A percentile compares a stretch with the other conserved stretches of the same genome.
Conservation (phyloP, 2,888 invertebrate genomes). For the Yponomeuta plumbellus region DNA sequence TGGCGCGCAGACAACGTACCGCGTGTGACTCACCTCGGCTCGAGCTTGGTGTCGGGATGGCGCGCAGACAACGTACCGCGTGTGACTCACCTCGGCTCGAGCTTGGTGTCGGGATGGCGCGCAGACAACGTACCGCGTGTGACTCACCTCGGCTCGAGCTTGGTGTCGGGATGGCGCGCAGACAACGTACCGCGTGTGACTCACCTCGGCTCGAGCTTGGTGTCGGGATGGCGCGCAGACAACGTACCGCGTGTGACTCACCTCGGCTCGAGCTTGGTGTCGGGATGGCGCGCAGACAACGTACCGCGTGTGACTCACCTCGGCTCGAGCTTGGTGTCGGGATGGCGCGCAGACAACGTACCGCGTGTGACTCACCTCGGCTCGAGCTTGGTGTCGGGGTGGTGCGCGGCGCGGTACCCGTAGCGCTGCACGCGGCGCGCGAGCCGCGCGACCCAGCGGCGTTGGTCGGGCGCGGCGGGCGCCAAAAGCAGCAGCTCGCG, state of each 20-base stretch:
- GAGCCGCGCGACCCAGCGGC: constrained; percentile 93
- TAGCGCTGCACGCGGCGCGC: constrained; percentile 95
- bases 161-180: not conserved
- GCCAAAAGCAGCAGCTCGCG: constrained; percentile 96
- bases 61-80: too few species aligned
- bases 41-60: not conserved
- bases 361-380: too few species aligned
- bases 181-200: too few species aligned
- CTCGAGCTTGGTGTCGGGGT: constrained; percentile 54
- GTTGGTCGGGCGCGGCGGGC: constrained; percentile 89
- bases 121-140: too few species aligned
- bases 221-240: too few species aligned
- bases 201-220: too few species aligned
- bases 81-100: not conserved
- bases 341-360: too few species aligned
- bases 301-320: too few species aligned
- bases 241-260: too few species aligned
- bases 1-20: too few species aligned
- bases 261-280: constrained; percentile 40
- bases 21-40: not conserved
- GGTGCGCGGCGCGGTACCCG: constrained; percentile 96
- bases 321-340: not conserved
- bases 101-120: not conserved
- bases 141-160: not conserved
- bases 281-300: constrained; percentile 86